Conservation (phyloP, 2,113 vertebrate species). For the Apteryx owenii region DNA sequence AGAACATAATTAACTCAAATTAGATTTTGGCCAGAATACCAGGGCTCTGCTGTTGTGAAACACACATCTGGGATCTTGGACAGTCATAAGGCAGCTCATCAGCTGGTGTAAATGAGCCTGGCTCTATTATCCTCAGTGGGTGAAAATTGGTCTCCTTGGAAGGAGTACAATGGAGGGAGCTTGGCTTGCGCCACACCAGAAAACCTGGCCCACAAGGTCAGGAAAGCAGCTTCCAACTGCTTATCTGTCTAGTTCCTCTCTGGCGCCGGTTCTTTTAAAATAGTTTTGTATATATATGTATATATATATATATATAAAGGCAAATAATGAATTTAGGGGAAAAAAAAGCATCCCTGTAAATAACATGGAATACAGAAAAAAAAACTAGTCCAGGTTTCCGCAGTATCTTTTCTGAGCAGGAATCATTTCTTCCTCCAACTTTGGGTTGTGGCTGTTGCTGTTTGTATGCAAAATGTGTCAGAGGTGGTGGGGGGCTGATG, state of each 20-base stretch:
- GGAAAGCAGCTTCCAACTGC: conserved; percentile 17
- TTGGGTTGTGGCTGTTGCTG: not conserved
- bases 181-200: not conserved
- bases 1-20: conserved; percentile 15
- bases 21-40: conserved; percentile 13
- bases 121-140: not conserved
- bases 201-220: not conserved
- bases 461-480: not conserved
- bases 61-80: conserved; percentile 12
- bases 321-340: not conserved
- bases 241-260: not conserved
- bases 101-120: conserved; percentile 42
- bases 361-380: not conserved
- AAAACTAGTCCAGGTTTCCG: not conserved
- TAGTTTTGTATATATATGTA: not conserved
- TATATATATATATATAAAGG: not conserved
- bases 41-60: conserved; percentile 9
- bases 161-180: not conserved
- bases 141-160: conserved; percentile 1
- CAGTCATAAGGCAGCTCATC: conserved; percentile 43
- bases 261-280: not conserved
- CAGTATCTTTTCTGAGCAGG: not conserved
- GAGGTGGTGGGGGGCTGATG: fast-evolving
- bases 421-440: not conserved
- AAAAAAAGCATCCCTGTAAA: not conserved